Conservation (phyloP, 2,113 vertebrate species). For the Nanger granti region DNA sequence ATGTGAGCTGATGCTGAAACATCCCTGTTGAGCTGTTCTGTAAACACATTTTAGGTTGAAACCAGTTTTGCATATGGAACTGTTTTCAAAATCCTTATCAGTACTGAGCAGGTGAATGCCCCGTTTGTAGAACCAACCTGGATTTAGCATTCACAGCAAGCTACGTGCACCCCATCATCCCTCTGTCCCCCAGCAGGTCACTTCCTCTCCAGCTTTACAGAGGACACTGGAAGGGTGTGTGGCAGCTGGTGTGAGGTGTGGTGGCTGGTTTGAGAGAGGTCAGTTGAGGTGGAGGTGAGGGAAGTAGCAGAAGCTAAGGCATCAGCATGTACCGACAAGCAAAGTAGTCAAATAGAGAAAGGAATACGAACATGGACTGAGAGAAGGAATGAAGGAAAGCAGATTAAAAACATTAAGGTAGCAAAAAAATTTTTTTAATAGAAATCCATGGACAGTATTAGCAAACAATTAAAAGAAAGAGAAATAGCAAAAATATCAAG, state of each 20-base stretch:
- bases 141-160: neutral
- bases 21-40: neutral
- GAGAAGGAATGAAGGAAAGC: neutral
- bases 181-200: neutral
- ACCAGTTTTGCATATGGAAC: constrained; percentile 2
- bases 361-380: neutral
- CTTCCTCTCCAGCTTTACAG: neutral
- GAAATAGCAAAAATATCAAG: neutral
- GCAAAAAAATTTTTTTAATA: neutral
- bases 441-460: neutral
- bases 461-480: neutral
- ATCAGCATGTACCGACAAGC: neutral
- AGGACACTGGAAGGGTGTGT: neutral
- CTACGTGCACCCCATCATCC: neutral
- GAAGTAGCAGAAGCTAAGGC: neutral
- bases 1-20: neutral
- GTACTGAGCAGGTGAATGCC: neutral
- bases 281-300: neutral
- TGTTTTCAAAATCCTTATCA: constrained; percentile 33
- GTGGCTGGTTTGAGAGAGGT: neutral
- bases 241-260: neutral
- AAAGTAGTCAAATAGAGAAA: neutral
- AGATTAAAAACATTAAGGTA: neutral
- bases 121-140: neutral
- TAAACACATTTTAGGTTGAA: neutral